Conservation (phyloP, 2,113 vertebrate genomes). For the Hystrix cristata region DNA sequence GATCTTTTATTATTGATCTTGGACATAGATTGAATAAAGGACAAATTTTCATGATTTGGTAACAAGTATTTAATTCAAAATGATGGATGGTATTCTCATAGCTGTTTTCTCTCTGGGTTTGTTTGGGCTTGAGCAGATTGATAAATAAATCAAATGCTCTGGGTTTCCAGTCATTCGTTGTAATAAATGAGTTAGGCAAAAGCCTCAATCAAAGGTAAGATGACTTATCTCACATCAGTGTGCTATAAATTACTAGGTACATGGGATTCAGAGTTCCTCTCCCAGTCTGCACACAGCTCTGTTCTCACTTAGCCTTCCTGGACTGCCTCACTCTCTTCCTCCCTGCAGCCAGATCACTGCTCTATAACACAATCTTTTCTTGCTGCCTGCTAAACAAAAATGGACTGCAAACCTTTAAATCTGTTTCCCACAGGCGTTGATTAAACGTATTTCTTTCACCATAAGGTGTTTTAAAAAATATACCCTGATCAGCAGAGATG, state of each 20-base stretch:
- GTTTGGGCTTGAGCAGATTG: slow-evolving; percentile 58
- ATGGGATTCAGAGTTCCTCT: neutral
- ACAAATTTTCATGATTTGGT: slow-evolving; percentile 68
- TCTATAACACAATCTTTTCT: neutral
- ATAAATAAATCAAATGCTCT: slow-evolving; percentile 71
- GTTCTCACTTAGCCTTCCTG: neutral
- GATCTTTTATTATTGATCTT: slow-evolving; percentile 70
- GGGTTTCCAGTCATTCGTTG: slow-evolving; percentile 53
- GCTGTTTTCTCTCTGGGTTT: slow-evolving; percentile 64
- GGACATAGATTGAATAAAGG: slow-evolving; percentile 57
- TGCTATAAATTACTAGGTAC: slow-evolving; percentile 56
- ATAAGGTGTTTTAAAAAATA: slow-evolving; percentile 10
- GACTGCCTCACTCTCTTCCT: too few relatives aligned
- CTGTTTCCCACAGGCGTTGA: neutral
- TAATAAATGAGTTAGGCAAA: slow-evolving; percentile 73
- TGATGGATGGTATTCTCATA: slow-evolving; percentile 62
- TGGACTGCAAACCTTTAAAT: neutral
- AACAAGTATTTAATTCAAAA: slow-evolving; percentile 76
- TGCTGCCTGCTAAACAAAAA: neutral
- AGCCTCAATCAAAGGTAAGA: slow-evolving; percentile 56
- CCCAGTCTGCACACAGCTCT: neutral
- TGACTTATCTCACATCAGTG: slow-evolving; percentile 20
- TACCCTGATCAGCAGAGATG: neutral
- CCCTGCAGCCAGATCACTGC: neutral
- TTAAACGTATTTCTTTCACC: slow-evolving; percentile 23